Conservation (phyloP, 92 coral and sea anemone genomes). For the Bergia sp. region DNA sequence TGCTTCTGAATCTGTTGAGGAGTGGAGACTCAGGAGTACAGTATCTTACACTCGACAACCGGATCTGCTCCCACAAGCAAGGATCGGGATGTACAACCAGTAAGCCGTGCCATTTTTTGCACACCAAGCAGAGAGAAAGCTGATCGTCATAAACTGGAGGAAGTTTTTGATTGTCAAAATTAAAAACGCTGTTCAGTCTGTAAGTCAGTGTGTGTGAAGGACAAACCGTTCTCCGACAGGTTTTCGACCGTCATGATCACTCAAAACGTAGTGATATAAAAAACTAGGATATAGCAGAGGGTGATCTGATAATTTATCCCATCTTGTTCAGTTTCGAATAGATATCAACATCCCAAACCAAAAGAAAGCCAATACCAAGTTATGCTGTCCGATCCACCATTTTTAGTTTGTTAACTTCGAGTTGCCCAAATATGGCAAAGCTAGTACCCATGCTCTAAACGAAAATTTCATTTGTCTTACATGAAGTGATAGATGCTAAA, state of each 20-base stretch:
- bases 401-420: slow-evolving; percentile 1
- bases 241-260: neutral
- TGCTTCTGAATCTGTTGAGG: slow-evolving; percentile 59
- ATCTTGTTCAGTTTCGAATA: neutral
- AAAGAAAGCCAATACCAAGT: neutral
- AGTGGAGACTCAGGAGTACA: slow-evolving; percentile 66
- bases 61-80: slow-evolving; percentile 72
- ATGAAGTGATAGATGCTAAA: neutral
- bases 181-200: neutral
- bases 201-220: neutral
- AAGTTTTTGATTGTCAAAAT: too few species aligned
- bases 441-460: slow-evolving; percentile 22
- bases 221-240: neutral
- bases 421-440: slow-evolving; percentile 29
- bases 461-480: neutral
- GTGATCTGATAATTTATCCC: neutral
- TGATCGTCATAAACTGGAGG: slow-evolving; percentile 73
- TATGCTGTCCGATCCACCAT: neutral
- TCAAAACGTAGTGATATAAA: neutral
- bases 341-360: neutral
- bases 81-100: slow-evolving; percentile 73
- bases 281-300: neutral
- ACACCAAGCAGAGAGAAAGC: slow-evolving; percentile 62
- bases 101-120: slow-evolving; percentile 73
- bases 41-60: slow-evolving; percentile 61